These are phyloP conservation scores for Lysandra bellargus DNA, from an alignment of 2,888 invertebrate species.

Conservation along the genomic window DNA sequence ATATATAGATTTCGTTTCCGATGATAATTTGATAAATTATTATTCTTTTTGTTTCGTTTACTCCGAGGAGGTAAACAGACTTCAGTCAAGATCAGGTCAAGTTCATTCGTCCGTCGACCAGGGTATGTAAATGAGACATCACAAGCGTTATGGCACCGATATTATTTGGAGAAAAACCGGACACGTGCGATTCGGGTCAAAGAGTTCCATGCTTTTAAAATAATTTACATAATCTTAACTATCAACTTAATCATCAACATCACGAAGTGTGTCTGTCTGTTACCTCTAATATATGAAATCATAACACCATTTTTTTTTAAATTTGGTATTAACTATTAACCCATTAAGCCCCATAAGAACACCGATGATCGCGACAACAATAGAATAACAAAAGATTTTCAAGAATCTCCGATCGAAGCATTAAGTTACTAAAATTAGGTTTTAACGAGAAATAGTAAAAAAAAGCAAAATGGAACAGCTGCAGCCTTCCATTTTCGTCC, in stretches of 20 bases:
- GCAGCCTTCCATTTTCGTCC: background rate
- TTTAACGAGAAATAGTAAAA: background rate
- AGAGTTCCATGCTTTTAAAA: background rate
- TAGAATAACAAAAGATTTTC: too few species aligned
- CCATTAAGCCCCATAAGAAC: too few species aligned
- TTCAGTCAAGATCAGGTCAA: constrained; percentile 23
- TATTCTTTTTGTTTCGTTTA: constrained; percentile 15
- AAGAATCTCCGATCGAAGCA: too few species aligned
- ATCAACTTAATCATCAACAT: background rate
- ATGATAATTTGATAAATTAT: background rate
- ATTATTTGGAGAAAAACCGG: background rate
- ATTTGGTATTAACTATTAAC: background rate
- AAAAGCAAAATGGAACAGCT: background rate
- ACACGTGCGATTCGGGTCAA: background rate
- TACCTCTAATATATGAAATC: background rate
- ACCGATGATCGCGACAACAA: too few species aligned
- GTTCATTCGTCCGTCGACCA: constrained; percentile 13
- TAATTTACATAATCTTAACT: background rate
- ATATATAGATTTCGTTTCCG: background rate
- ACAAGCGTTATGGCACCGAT: background rate
- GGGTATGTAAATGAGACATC: background rate
- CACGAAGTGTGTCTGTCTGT: background rate
- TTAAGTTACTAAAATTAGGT: background rate
- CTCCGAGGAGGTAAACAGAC: background rate
- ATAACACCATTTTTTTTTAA: background rate